Percentiles rank a stretch among this genome's conserved stretches.
Evolutionary conservation across 2,888 invertebrate genomes (phyloP).

Genomic region (Eupithecia dodoneata): DNA sequence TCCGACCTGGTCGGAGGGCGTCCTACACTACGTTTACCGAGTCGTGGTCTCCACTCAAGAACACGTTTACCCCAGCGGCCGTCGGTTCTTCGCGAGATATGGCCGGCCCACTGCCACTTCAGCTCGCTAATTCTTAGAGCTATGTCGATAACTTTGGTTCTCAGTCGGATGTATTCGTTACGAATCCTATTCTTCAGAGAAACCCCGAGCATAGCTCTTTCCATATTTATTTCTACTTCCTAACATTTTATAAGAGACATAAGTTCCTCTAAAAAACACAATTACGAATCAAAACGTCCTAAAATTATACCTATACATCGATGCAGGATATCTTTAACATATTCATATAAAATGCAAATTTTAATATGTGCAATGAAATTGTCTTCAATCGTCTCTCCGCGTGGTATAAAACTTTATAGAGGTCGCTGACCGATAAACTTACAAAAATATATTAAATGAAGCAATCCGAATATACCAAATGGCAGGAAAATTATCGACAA

Average conservation of each 20-base stretch:
- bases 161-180: too few species aligned
- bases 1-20: too few species aligned
- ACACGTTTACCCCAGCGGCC: too few species aligned
- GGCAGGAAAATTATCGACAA: conserved; percentile 10
- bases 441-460: conserved; percentile 33
- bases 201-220: too few species aligned
- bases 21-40: too few species aligned
- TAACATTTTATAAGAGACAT: not conserved
- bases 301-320: not conserved
- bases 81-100: too few species aligned
- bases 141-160: too few species aligned
- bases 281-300: not conserved
- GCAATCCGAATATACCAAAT: conserved; percentile 17
- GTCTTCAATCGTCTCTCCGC: conserved; percentile 3
- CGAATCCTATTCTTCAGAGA: too few species aligned
- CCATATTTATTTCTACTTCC: not conserved
- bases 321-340: not conserved
- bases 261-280: not conserved
- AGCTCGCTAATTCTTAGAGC: too few species aligned
- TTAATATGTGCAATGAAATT: conserved; percentile 6
- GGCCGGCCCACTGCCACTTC: too few species aligned
- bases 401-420: conserved; percentile 27
- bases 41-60: too few species aligned
- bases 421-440: conserved; percentile 28
- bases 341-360: conserved; percentile 11